Conservation (phyloP, 2,113 vertebrate species). For the Setophaga petechia region DNA sequence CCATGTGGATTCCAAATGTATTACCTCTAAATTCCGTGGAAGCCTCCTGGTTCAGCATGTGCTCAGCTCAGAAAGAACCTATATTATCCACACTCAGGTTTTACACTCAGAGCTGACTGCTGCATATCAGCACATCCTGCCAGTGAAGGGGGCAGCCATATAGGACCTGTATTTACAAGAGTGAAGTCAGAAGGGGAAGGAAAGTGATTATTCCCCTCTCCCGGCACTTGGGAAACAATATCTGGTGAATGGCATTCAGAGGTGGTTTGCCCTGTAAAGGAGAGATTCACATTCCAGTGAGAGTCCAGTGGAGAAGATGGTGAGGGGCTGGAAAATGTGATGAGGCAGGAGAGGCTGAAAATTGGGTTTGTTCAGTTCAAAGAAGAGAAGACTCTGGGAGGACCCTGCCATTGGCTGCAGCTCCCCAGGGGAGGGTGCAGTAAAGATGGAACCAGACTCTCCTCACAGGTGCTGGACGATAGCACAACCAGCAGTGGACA, state of each 20-base stretch:
- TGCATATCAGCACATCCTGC: not conserved
- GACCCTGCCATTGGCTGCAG: not conserved
- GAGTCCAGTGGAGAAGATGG: not conserved
- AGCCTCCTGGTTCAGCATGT: not conserved
- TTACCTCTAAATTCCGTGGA: not conserved
- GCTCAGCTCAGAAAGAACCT: not conserved
- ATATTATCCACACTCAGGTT: not conserved
- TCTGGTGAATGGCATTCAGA: not conserved
- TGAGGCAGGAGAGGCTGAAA: not conserved
- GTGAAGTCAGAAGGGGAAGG: not conserved
- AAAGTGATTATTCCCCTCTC: not conserved
- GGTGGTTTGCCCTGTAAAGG: not conserved
- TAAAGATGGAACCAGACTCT: not conserved
- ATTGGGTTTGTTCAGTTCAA: not conserved
- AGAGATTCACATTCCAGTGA: not conserved
- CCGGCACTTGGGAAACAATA: not conserved
- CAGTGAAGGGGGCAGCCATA: not conserved
- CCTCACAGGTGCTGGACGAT: not conserved
- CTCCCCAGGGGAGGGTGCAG: not conserved
- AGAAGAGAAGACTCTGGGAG: not conserved
- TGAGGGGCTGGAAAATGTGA: not conserved
- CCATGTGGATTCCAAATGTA: not conserved
- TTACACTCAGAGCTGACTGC: not conserved
- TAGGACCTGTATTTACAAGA: not conserved
- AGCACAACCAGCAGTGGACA: not conserved